Evolutionary conservation across 2,797 vertebrate species (phyloP).

Genomic region (Champsocephalus esox): DNA sequence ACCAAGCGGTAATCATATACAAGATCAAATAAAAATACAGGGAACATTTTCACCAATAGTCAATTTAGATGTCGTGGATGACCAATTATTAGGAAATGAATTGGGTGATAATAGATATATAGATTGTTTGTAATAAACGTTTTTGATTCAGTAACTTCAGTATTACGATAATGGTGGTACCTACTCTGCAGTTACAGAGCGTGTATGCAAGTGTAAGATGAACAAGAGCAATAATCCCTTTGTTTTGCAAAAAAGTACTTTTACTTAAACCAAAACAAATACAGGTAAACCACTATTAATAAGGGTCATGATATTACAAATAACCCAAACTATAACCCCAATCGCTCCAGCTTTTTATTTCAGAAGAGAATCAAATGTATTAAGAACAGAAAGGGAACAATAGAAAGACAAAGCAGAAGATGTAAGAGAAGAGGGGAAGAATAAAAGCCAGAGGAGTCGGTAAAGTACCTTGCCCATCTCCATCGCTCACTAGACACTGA

Average conservation of each 20-base stretch:
- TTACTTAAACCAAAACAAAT: neutral
- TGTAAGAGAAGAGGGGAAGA: conserved; percentile 18
- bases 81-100: neutral
- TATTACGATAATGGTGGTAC: neutral
- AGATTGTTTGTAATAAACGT: neutral
- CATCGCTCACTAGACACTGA: conserved; percentile 55
- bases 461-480: conserved; percentile 41
- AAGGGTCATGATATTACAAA: neutral
- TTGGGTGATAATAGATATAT: neutral
- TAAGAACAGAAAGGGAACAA: conserved; percentile 13
- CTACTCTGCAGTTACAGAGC: neutral
- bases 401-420: conserved; percentile 28
- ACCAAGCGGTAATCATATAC: neutral
- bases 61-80: neutral
- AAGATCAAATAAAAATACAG: neutral
- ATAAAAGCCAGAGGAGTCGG: conserved; percentile 28
- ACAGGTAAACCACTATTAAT: neutral
- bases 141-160: neutral
- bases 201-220: neutral
- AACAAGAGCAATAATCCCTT: neutral
- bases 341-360: neutral
- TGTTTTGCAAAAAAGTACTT: neutral
- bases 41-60: neutral
- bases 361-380: neutral
- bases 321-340: neutral